These are phyloP conservation scores for Salvelinus sp. DNA, from an alignment of 2,113 vertebrate genomes.

Conservation along the genomic window DNA sequence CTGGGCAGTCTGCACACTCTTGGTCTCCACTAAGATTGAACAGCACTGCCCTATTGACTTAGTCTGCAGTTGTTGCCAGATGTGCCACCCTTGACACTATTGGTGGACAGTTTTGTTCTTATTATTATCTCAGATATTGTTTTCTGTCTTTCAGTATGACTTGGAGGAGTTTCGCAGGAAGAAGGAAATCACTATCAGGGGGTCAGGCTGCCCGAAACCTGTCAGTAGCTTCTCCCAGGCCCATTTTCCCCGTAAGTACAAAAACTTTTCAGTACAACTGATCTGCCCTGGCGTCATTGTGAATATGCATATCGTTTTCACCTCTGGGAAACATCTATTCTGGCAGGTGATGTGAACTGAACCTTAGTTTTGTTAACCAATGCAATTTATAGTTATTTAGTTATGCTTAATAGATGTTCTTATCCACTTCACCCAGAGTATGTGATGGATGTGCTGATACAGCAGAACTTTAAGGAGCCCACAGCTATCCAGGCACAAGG, in stretches of 20 bases:
- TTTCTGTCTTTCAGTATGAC: slow-evolving; percentile 77
- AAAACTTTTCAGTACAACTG: no score
- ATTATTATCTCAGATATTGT: neutral
- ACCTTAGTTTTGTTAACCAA: neutral
- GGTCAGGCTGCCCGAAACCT: slow-evolving; percentile 86
- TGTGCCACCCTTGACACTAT: no score
- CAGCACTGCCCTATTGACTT: neutral
- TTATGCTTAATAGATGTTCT: neutral
- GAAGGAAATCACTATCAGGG: slow-evolving; percentile 90
- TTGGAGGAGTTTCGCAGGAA: slow-evolving; percentile 86
- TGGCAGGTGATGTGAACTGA: neutral
- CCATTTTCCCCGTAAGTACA: slow-evolving; percentile 87
- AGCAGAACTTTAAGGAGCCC: slow-evolving; percentile 93
- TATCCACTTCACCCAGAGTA: slow-evolving; percentile 72
- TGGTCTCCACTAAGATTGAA: no score
- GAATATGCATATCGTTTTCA: neutral
- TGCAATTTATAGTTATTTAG: neutral
- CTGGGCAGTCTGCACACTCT: neutral
- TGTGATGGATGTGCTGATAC: slow-evolving; percentile 88
- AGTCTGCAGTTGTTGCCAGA: neutral
- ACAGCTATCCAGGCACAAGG: slow-evolving; percentile 94
- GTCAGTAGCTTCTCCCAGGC: slow-evolving; percentile 87
- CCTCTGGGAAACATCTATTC: neutral
- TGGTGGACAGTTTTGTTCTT: neutral
- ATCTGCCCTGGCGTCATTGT: neutral